Evolutionary conservation across 2,113 vertebrate genomes (phyloP).

Genomic region (Hippocampus comes): DNA sequence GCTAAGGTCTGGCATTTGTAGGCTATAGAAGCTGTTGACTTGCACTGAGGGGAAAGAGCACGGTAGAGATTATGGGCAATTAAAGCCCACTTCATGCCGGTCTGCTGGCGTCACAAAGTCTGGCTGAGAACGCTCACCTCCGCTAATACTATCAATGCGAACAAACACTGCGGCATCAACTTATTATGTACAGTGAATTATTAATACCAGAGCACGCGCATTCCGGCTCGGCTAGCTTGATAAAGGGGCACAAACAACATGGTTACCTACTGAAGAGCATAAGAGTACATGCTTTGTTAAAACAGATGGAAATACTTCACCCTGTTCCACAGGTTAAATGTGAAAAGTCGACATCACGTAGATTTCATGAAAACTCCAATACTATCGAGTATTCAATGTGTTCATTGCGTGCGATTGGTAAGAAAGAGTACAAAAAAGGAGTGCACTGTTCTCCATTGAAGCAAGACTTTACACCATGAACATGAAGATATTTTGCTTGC

Average conservation of each 20-base stretch:
- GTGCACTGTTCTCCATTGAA: background rate
- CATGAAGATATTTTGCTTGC: background rate
- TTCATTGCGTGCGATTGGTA: background rate
- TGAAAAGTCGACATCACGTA: background rate
- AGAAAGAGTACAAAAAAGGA: background rate
- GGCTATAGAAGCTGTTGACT: conserved; percentile 53
- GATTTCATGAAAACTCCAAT: background rate
- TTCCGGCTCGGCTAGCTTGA: conserved; percentile 26
- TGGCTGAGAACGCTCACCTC: conserved; percentile 68
- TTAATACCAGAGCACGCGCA: conserved; percentile 62
- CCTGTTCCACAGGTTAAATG: background rate
- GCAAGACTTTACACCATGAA: background rate
- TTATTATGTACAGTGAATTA: conserved; percentile 69
- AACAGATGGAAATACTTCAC: conserved; percentile 1
- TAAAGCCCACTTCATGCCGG: conserved; percentile 67
- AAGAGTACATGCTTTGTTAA: conserved; percentile 5
- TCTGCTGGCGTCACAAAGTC: conserved; percentile 69
- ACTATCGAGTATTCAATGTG: background rate
- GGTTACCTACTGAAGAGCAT: conserved; percentile 10
- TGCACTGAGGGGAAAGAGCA: conserved; percentile 50
- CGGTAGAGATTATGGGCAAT: conserved; percentile 64
- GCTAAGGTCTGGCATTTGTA: conserved; percentile 46
- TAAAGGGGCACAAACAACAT: conserved; percentile 26
- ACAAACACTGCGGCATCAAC: conserved; percentile 63
- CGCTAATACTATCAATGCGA: conserved; percentile 68